phyloP scores from a whole-genome alignment of 1,140 invertebrate species.

The Lithobius niger region DNA sequence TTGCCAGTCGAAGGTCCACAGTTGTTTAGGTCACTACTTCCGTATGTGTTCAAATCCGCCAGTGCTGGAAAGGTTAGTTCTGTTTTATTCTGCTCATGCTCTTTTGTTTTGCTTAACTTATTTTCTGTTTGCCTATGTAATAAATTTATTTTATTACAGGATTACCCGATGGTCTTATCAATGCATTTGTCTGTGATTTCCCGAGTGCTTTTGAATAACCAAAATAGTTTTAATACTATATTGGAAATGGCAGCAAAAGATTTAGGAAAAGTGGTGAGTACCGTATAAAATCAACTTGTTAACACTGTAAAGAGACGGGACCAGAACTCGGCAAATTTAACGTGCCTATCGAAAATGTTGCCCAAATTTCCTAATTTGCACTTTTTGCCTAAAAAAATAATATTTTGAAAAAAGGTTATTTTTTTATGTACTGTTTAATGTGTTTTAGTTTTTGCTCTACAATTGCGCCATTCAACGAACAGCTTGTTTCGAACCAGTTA shows the following conservation, averaged over 20 bases:
- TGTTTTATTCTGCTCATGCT: conserved; percentile 48
- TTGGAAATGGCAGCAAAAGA: conserved; percentile 25
- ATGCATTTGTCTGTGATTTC: conserved; percentile 62
- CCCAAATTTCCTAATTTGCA: too few relatives aligned
- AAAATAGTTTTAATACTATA: conserved; percentile 35
- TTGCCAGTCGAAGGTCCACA: conserved; percentile 30
- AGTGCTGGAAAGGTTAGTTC: conserved; percentile 47
- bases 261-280: conserved; percentile 25
- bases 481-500: too few relatives aligned
- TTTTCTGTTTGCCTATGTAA: conserved; percentile 3
- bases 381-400: too few relatives aligned
- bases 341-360: too few relatives aligned
- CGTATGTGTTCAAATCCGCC: conserved; percentile 35
- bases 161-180: conserved; percentile 54
- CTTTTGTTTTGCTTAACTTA: conserved; percentile 44
- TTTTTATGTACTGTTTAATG: too few relatives aligned
- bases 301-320: too few relatives aligned
- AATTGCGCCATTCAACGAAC: too few relatives aligned
- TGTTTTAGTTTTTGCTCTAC: too few relatives aligned
- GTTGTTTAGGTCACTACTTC: conserved; percentile 28
- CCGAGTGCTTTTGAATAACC: conserved; percentile 57
- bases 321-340: too few relatives aligned
- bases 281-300: too few relatives aligned
- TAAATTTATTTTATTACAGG: conserved; percentile 29
- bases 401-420: too few relatives aligned